Conservation (phyloP, 2,797 vertebrate species). For the Eurystomus glaucurus region DNA sequence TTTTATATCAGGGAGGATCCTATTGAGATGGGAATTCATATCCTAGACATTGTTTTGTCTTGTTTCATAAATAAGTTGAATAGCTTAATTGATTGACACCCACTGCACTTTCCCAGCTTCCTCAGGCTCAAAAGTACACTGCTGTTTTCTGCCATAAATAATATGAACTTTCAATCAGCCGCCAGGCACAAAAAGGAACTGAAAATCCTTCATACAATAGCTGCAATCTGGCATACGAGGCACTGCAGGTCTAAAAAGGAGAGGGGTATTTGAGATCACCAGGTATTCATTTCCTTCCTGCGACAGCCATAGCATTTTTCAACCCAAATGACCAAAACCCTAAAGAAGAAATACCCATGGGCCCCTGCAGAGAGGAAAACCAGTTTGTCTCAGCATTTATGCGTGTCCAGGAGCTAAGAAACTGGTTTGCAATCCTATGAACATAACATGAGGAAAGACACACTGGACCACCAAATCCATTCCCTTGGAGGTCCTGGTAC, state of each 20-base stretch:
- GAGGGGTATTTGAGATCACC: not conserved
- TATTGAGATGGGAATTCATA: slow-evolving; percentile 78
- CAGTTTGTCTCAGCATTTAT: not conserved
- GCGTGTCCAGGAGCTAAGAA: not conserved
- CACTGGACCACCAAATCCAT: not conserved
- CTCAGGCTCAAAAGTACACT: slow-evolving; percentile 73
- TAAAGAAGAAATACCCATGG: not conserved
- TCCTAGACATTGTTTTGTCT: slow-evolving; percentile 77
- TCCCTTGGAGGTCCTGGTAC: not conserved
- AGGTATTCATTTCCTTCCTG: slow-evolving; percentile 31
- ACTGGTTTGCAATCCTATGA: not conserved
- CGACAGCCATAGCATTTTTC: not conserved
- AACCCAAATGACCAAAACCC: not conserved
- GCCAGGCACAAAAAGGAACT: slow-evolving; percentile 61
- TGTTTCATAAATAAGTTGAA: slow-evolving; percentile 79
- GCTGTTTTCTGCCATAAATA: slow-evolving; percentile 78
- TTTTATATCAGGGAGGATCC: slow-evolving; percentile 76
- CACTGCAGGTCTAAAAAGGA: slow-evolving; percentile 8
- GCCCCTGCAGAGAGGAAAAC: not conserved
- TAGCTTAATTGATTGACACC: slow-evolving; percentile 79
- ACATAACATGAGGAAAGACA: not conserved
- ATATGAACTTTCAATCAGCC: slow-evolving; percentile 72
- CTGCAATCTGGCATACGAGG: slow-evolving; percentile 66
- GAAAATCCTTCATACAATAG: slow-evolving; percentile 69
- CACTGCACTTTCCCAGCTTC: slow-evolving; percentile 75